Base-by-base conservation (phyloP, 1,140 invertebrate genomes). In the Lysiphlebus fabarum region DNA sequence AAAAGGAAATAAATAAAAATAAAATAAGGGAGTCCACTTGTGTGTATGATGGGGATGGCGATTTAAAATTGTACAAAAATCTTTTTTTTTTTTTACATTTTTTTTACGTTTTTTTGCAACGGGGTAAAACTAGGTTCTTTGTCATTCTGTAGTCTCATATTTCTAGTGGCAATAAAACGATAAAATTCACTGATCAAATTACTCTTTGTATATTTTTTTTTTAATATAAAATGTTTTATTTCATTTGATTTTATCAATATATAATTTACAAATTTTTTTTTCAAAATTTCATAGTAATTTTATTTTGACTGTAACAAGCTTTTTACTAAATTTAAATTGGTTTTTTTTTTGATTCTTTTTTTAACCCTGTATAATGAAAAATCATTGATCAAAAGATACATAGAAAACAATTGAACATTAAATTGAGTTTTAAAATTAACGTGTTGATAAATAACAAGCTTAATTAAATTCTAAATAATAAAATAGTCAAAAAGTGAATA, bases 151-250 rank as follows among this genome's bases (percentile, higher is more conserved):
- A n/a, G 14, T 40, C 58, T 60, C 53, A 60, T 60, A 55, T 60
- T 60, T 60, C 58, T 54, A 49, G 36, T 55, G 51, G 58, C 58
- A 55, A 55, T 60, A 60, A 60, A 59, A 59, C 44, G 58, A 60
- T 60, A 12, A n/a, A 37, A 55, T 55, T 55, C 37, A 41, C 11
- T 42, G 53, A 50, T 60, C 53, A 17, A 55, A 44, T 60, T 60
- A 55, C 58, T 11, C 7, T 40, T 40, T 40, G n/a, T n/a, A n/a
- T n/a, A n/a, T 40, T 45, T n/a, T 3, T 51, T 51, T 51, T 37
- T 51, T 6, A 5, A n/a, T n/a, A n/a, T n/a, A n/a, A n/a, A n/a
- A n/a, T n/a, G n/a, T 38, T 36, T 37, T 51, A 51, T 38, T 51
- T 51, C 1, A 34, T 49, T 17, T 49, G 36, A 3, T 26, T 26